These are phyloP conservation scores for Lasiurus cinereus DNA, from an alignment of 2,113 vertebrate species.

Conservation along the genomic window DNA sequence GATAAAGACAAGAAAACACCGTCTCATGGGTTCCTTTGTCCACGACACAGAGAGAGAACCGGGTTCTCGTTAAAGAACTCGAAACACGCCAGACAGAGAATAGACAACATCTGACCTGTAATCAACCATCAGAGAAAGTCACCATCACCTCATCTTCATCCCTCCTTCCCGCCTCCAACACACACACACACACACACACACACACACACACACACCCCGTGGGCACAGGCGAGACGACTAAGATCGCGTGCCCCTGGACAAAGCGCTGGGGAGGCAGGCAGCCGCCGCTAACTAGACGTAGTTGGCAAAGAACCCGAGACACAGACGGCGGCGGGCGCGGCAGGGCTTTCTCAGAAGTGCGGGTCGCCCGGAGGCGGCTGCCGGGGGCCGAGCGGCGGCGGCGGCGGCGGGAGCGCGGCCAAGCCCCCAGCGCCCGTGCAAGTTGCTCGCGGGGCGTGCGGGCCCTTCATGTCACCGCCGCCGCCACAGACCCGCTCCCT, in stretches of 20 bases:
- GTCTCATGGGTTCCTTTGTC: slow-evolving; percentile 72
- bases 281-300: background rate
- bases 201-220: background rate
- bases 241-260: slow-evolving; percentile 59
- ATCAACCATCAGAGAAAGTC: slow-evolving; percentile 68
- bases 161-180: background rate
- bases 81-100: background rate
- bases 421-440: slow-evolving; percentile 28
- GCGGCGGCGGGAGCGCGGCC: background rate
- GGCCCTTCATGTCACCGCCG: slow-evolving; percentile 54
- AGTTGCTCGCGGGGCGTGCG: slow-evolving; percentile 50
- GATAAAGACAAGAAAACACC: slow-evolving; percentile 12
- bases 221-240: background rate
- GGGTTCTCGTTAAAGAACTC: background rate
- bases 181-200: background rate
- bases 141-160: slow-evolving; percentile 10
- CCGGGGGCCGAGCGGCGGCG: background rate
- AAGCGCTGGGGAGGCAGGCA: slow-evolving; percentile 50
- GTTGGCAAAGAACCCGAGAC: background rate
- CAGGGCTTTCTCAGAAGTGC: slow-evolving; percentile 9
- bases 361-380: background rate
- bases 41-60: slow-evolving; percentile 1
- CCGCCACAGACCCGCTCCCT: slow-evolving; percentile 39
- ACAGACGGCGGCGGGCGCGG: background rate
- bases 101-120: slow-evolving; percentile 3